phyloP scores from a whole-genome alignment of 2,888 invertebrate species.

The Willowsia nigromaculata region DNA sequence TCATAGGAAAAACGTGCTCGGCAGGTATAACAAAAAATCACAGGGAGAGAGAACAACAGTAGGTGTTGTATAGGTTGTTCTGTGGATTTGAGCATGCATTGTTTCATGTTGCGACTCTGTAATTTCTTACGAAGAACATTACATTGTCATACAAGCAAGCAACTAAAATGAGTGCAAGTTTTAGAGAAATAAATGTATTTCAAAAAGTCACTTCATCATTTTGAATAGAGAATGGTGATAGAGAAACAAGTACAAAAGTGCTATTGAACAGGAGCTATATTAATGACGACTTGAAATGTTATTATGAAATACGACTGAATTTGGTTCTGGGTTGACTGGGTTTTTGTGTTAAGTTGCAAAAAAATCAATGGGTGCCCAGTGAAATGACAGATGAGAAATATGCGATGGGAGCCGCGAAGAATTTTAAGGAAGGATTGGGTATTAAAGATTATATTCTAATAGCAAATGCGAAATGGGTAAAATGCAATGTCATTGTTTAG shows the following conservation, averaged over 20 bases:
- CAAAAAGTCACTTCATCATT: background rate
- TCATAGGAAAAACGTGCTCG: constrained; percentile 34
- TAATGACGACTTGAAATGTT: background rate
- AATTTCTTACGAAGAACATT: background rate
- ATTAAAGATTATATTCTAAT: too few species aligned
- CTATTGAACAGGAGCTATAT: background rate
- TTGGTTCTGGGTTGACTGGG: background rate
- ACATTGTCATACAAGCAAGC: background rate
- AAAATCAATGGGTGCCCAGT: background rate
- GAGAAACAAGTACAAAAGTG: background rate
- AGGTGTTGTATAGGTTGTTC: constrained; percentile 16
- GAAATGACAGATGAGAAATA: background rate
- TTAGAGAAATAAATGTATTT: background rate
- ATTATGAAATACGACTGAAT: background rate
- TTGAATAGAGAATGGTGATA: background rate
- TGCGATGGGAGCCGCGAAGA: background rate
- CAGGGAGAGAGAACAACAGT: background rate
- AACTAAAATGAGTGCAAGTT: background rate
- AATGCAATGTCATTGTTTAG: background rate
- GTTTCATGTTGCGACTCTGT: constrained; percentile 16
- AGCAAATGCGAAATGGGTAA: too few species aligned
- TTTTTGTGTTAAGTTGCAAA: background rate
- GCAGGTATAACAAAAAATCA: constrained; percentile 6
- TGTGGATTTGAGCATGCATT: background rate
- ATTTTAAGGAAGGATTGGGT: background rate